Evolutionary conservation across 2,113 vertebrate species (phyloP).

Genomic region (Numenius arquata): DNA sequence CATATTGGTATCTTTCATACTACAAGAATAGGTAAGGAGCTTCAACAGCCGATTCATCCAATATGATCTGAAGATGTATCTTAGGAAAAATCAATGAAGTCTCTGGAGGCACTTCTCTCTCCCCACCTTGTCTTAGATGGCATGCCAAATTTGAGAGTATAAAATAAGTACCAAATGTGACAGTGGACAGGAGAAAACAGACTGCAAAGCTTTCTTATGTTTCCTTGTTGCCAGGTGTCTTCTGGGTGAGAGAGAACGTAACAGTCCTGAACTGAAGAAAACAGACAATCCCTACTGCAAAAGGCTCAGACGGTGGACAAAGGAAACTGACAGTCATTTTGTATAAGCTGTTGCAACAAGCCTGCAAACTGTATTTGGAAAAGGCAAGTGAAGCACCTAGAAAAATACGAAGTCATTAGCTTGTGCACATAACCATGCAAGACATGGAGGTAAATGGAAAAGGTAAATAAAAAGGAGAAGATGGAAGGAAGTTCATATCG

Average conservation of each 20-base stretch:
- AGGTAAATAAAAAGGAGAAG: background rate
- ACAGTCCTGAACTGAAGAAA: background rate
- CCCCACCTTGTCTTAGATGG: background rate
- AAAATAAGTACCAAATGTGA: background rate
- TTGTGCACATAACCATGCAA: background rate
- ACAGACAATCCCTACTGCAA: background rate
- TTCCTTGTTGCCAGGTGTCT: background rate
- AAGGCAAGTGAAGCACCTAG: background rate
- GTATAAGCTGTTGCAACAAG: background rate
- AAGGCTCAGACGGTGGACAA: background rate
- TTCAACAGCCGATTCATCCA: background rate
- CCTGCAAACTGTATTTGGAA: background rate
- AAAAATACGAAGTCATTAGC: background rate
- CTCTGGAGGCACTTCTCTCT: background rate
- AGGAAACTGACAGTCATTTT: background rate
- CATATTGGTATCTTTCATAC: background rate
- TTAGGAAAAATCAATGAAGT: background rate
- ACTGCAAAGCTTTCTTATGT: accelerated
- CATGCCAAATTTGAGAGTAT: background rate
- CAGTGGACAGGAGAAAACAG: background rate
- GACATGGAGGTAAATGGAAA: background rate
- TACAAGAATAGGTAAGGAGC: background rate
- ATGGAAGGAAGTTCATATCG: background rate
- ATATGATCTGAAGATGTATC: background rate
- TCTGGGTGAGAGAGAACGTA: background rate